Evolutionary conservation across 1,140 invertebrate species (phyloP).

Genomic region (Spodoptera litura): DNA sequence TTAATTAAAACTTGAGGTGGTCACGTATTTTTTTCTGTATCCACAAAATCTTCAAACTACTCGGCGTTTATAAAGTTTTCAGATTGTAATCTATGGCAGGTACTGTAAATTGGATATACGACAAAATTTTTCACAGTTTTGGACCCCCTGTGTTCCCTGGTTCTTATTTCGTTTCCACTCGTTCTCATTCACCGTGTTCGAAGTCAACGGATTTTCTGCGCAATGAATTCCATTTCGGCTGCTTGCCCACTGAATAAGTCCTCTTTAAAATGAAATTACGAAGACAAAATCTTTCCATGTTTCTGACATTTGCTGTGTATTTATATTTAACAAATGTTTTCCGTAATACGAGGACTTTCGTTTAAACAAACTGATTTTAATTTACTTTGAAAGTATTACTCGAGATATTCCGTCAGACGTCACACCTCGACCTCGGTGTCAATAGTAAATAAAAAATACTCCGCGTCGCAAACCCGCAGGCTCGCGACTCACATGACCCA

Average conservation of each 20-base stretch:
- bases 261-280: conserved; percentile 16
- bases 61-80: conserved; percentile 18
- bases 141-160: neutral
- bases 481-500: conserved; percentile 25
- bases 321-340: neutral
- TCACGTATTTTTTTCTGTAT: conserved; percentile 45
- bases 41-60: conserved; percentile 20
- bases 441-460: conserved; percentile 19
- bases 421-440: neutral
- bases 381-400: conserved; percentile 18
- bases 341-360: neutral
- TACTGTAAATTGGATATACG: conserved; percentile 27
- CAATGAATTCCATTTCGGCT: conserved; percentile 14
- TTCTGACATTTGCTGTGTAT: neutral
- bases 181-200: conserved; percentile 13
- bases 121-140: conserved; percentile 14
- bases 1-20: conserved; percentile 49
- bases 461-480: neutral
- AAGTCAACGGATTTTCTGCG: conserved; percentile 24
- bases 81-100: conserved; percentile 34
- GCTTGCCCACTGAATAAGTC: conserved; percentile 11
- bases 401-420: conserved; percentile 2
- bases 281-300: neutral
- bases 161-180: conserved; percentile 24
- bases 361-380: neutral